Evolutionary conservation across 2,797 vertebrate genomes (phyloP).

Genomic region (Hypotaenidia okinawae): DNA sequence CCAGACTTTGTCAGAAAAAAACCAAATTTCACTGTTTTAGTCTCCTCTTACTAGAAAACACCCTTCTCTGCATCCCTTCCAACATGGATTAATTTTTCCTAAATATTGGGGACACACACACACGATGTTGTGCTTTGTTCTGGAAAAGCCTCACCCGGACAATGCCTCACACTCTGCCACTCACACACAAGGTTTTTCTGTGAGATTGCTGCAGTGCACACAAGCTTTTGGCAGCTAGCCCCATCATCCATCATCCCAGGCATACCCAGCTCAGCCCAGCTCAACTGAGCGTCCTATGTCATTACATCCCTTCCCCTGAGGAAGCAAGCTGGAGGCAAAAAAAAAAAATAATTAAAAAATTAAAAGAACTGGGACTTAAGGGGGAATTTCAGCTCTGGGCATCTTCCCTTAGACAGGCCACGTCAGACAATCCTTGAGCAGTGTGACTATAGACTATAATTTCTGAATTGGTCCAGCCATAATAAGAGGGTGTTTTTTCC

Average conservation of each 20-base stretch:
- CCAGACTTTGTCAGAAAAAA: neutral
- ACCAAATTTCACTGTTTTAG: neutral
- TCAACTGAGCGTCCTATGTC: neutral
- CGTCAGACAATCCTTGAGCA: neutral
- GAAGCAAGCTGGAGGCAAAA: neutral
- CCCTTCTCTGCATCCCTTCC: neutral
- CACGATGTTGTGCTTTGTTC: neutral
- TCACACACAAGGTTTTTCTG: neutral
- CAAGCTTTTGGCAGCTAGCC: neutral
- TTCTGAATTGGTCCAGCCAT: neutral
- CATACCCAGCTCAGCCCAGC: neutral
- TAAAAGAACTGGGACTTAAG: neutral
- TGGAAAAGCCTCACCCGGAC: neutral
- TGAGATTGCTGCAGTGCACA: neutral
- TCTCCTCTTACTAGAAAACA: neutral
- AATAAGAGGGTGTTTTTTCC: neutral
- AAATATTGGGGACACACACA: neutral
- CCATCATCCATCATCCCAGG: neutral
- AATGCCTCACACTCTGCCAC: fast-evolving
- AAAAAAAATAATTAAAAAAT: neutral
- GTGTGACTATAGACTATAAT: neutral
- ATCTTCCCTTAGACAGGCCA: neutral
- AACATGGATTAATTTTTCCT: neutral
- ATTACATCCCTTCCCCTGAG: neutral
- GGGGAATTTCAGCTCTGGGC: neutral